A percentile compares a stretch with the other conserved stretches of the same genome.
Evolutionary conservation across 2,888 invertebrate species (phyloP).

Genomic region (Apotomis turbidana): DNA sequence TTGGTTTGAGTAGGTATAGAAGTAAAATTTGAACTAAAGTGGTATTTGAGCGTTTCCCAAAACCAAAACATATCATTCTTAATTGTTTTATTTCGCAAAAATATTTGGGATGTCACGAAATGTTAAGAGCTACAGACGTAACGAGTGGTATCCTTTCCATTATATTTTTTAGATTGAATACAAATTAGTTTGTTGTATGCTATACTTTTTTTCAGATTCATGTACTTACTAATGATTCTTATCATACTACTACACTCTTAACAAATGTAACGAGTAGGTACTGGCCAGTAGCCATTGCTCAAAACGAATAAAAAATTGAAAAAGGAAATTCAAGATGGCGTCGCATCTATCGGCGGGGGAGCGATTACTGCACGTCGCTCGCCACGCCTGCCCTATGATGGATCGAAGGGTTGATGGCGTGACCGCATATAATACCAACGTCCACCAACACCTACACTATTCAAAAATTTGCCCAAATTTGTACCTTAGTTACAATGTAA

Average conservation of each 20-base stretch:
- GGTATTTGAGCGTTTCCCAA: neutral
- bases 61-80: too few relatives aligned
- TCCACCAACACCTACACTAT: conserved; percentile 3
- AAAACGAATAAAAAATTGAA: conserved; percentile 56
- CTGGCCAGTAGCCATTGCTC: conserved; percentile 61
- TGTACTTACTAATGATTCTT: too few relatives aligned
- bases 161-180: too few relatives aligned
- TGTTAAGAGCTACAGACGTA: too few relatives aligned
- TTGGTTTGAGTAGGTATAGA: too few relatives aligned
- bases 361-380: conserved; percentile 65
- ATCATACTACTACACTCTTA: conserved; percentile 17
- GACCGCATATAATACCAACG: conserved; percentile 43
- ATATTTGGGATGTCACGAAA: too few relatives aligned
- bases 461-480: neutral
- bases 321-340: conserved; percentile 71
- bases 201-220: too few relatives aligned
- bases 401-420: conserved; percentile 53
- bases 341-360: conserved; percentile 64
- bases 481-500: neutral
- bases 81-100: too few relatives aligned
- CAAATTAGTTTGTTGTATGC: too few relatives aligned
- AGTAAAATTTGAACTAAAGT: neutral
- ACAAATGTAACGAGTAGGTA: conserved; percentile 59
- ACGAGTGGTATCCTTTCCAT: too few relatives aligned
- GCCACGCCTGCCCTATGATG: conserved; percentile 64